phyloP scores from a whole-genome alignment of 53 echinoderm and acorn worm species.

The Stichopus horrens region DNA sequence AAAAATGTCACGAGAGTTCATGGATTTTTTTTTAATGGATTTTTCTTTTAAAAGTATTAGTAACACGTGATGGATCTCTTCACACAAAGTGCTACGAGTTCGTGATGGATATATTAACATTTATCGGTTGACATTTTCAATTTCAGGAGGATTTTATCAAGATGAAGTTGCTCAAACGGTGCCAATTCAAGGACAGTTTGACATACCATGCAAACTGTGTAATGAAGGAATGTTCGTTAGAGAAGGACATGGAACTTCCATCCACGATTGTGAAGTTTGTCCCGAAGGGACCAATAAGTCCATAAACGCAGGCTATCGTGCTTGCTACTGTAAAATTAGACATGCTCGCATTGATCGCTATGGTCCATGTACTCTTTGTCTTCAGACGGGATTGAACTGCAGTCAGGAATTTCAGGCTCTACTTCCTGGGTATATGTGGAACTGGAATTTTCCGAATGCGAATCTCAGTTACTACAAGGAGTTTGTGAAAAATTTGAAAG shows the following conservation, averaged over 20 bases:
- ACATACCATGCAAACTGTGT: constrained; percentile 9
- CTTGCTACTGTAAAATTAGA: neutral
- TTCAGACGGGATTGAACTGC: neutral
- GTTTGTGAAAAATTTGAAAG: constrained; percentile 5
- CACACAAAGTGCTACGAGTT: too few relatives aligned
- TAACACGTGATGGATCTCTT: too few relatives aligned
- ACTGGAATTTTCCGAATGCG: constrained; percentile 4
- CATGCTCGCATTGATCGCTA: constrained; percentile 7
- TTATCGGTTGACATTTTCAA: too few relatives aligned
- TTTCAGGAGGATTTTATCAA: constrained; percentile 25
- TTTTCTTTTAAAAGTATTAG: too few relatives aligned
- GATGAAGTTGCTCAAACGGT: neutral
- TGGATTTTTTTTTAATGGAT: too few relatives aligned
- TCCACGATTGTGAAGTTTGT: constrained; percentile 17
- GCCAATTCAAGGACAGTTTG: neutral
- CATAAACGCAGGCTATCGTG: neutral
- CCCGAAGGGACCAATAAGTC: constrained; percentile 1
- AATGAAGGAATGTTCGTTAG: neutral
- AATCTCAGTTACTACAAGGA: constrained; percentile 14
- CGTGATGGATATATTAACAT: too few relatives aligned
- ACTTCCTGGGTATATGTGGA: constrained; percentile 8
- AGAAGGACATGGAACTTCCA: constrained; percentile 6
- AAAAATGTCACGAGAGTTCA: too few relatives aligned
- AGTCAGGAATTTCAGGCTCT: neutral
- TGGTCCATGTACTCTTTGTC: constrained; percentile 5